phyloP scores from a whole-genome alignment of 2,113 vertebrate genomes.

The Phaetusa simplex region DNA sequence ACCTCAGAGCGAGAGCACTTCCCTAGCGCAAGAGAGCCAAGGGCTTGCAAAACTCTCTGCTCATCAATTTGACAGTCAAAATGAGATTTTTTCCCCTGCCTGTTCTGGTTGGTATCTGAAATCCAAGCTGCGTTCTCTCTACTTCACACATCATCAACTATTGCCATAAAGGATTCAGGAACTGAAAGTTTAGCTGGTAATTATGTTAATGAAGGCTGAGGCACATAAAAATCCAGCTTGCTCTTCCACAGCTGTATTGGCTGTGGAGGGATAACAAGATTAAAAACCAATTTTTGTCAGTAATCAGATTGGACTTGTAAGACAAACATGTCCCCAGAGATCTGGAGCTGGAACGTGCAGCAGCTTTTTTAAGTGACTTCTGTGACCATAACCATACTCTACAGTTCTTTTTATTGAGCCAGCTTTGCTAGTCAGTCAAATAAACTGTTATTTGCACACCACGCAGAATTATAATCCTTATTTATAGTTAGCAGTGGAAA shows the following conservation, averaged over 20 bases:
- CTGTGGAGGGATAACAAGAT: neutral
- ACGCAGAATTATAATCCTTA: neutral
- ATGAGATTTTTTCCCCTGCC: neutral
- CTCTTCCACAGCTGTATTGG: neutral
- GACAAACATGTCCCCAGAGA: neutral
- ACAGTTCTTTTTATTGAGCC: neutral
- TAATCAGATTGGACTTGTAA: neutral
- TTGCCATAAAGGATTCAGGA: neutral
- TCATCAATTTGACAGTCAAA: neutral
- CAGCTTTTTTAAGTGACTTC: neutral
- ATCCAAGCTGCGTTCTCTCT: neutral
- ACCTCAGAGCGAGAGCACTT: neutral
- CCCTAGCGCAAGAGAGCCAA: neutral
- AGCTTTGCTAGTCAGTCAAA: neutral
- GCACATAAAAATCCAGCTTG: neutral
- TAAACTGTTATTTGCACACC: neutral
- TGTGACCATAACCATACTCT: neutral
- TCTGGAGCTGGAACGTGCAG: neutral
- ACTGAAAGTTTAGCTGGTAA: neutral
- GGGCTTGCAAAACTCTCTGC: neutral
- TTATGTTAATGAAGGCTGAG: slow-evolving; percentile 30
- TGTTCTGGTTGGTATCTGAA: neutral
- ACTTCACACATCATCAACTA: neutral
- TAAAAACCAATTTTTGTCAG: neutral
- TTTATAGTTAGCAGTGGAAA: neutral